Conservation (phyloP, 2,797 vertebrate genomes). For the Limosa lapponica region DNA sequence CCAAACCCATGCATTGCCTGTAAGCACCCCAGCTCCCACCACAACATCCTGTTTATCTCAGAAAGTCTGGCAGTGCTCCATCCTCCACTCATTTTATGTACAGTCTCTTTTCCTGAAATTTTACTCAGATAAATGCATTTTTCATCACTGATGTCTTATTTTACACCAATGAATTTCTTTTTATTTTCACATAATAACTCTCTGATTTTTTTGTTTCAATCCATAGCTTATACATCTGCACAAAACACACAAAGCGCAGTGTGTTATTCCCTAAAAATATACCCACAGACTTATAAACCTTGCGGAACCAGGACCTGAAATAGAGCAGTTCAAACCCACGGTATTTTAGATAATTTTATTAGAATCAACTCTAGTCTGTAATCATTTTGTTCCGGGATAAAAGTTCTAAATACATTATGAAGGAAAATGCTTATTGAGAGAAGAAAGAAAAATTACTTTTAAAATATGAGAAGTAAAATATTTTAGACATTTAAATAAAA, state of each 20-base stretch:
- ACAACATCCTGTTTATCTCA: neutral
- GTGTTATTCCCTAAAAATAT: neutral
- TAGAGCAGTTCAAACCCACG: neutral
- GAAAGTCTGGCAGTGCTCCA: neutral
- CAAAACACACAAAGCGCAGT: neutral
- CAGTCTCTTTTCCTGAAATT: neutral
- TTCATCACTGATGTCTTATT: neutral
- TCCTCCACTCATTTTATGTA: neutral
- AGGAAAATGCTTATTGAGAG: neutral
- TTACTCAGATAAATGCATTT: neutral
- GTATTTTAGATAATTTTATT: neutral
- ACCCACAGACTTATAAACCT: neutral
- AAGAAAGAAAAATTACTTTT: neutral
- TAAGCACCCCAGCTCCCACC: neutral
- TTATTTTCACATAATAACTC: neutral
- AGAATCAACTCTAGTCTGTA: neutral
- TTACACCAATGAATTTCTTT: neutral
- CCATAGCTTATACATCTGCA: neutral
- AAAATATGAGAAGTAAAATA: neutral
- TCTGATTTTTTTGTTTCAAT: neutral
- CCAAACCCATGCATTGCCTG: rapidly evolving
- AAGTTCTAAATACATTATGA: neutral
- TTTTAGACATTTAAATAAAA: conserved; percentile 7
- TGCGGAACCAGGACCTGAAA: neutral
- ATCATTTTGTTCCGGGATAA: neutral